Percentiles rank a stretch among this genome's conserved stretches.
phyloP scores from a whole-genome alignment of 2,797 vertebrate genomes.

The Nasua narica region DNA sequence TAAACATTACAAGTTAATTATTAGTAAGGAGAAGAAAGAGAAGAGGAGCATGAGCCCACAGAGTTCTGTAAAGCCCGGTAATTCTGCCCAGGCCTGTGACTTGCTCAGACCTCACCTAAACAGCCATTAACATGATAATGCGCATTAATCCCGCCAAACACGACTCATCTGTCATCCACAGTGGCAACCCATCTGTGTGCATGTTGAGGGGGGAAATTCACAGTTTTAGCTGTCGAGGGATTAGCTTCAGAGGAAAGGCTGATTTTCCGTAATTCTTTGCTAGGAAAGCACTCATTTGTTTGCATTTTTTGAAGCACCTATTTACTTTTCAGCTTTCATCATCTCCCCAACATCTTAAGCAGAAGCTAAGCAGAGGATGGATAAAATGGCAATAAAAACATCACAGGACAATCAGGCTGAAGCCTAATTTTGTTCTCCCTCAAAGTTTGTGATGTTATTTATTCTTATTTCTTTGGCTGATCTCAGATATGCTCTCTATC shows the following conservation, averaged over 20 bases:
- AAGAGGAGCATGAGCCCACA: slow-evolving; percentile 49
- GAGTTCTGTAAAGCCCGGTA: slow-evolving; percentile 76
- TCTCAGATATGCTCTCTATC: background rate
- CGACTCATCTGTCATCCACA: slow-evolving; percentile 86
- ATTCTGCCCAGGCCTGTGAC: slow-evolving; percentile 81
- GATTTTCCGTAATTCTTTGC: slow-evolving; percentile 80
- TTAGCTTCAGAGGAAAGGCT: slow-evolving; percentile 83
- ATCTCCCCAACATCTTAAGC: slow-evolving; percentile 78
- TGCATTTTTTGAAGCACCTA: slow-evolving; percentile 82
- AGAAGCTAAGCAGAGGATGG: slow-evolving; percentile 64
- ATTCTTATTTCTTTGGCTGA: background rate
- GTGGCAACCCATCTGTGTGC: slow-evolving; percentile 82
- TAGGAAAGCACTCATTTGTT: slow-evolving; percentile 83
- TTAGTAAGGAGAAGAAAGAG: slow-evolving; percentile 52
- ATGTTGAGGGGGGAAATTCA: slow-evolving; percentile 75
- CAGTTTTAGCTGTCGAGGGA: slow-evolving; percentile 81
- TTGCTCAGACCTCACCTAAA: slow-evolving; percentile 84
- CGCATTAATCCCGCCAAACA: slow-evolving; percentile 86
- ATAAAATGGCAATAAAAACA: slow-evolving; percentile 73
- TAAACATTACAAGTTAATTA: slow-evolving; percentile 76
- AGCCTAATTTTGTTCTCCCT: slow-evolving; percentile 48
- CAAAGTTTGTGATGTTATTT: slow-evolving; percentile 38
- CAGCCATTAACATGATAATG: slow-evolving; percentile 88
- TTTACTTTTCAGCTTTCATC: slow-evolving; percentile 80
- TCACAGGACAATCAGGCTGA: slow-evolving; percentile 53